Evolutionary conservation across 2,797 vertebrate genomes (phyloP).

Genomic region (Cyclura pinguis): DNA sequence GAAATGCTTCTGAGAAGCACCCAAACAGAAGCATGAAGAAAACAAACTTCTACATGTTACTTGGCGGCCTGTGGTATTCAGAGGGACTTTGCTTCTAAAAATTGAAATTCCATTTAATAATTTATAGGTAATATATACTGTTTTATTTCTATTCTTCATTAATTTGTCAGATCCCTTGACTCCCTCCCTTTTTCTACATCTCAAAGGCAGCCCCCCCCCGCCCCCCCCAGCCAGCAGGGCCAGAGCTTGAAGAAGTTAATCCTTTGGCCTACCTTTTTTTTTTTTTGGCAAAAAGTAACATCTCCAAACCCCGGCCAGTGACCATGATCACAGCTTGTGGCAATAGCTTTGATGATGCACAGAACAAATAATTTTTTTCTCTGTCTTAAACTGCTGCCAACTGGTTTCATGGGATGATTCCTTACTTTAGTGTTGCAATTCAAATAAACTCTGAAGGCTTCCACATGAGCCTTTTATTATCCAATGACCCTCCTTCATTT

Average conservation of each 20-base stretch:
- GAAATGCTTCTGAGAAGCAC: neutral
- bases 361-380: neutral
- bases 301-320: neutral
- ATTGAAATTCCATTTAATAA: neutral
- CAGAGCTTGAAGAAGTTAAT: too few relatives aligned
- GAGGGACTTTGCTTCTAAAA: neutral
- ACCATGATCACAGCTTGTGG: neutral
- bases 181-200: too few relatives aligned
- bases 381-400: neutral
- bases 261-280: too few relatives aligned
- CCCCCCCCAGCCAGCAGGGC: too few relatives aligned
- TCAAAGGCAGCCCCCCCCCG: too few relatives aligned
- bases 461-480: neutral
- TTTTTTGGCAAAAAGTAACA: too few relatives aligned
- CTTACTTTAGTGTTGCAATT: neutral
- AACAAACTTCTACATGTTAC: neutral
- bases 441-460: neutral
- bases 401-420: neutral
- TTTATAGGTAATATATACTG: neutral
- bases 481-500: neutral
- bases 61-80: neutral
- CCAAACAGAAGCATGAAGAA: neutral
- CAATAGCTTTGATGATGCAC: neutral
- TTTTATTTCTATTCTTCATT: neutral
- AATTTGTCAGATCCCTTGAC: neutral